Evolutionary conservation across 2,888 invertebrate species (phyloP), one percentile per base, ranked within the genome.

Genomic region (Cremastinae sp.): DNA sequence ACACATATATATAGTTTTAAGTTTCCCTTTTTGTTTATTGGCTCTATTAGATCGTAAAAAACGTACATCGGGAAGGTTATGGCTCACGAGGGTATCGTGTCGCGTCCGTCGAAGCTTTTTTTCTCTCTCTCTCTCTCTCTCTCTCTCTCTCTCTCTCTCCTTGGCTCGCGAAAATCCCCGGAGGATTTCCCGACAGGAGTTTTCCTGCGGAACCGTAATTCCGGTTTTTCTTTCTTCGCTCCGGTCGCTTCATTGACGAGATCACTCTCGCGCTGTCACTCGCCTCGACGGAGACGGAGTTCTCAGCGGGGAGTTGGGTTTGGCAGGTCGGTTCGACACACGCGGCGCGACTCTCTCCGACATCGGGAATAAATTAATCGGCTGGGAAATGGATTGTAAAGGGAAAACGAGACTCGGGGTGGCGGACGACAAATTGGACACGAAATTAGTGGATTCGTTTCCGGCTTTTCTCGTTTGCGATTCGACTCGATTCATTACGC

Each of bases 41-140:
- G 59, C 47, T 47, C 76, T 75, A 78, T 80, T 80, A 76, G 70
- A 74, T 51, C 74, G 65, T 79, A 79, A 80, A 78, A 79, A 73
- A 62, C 34, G 53, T 22, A 10, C 20, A 69, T 22, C 16, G 49
- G 10, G 16, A 28, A 43, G 71, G 62, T 76, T 74, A 81, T 71
- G 69, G 65, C 70, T 66, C 80, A 59, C 80, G 53, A 18, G 81
- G 80, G 75, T 74, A 68, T 79, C 80, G 73, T n/a, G n/a, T 79
- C 73, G 79, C 73, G 45, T 74, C 47, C 65, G 36, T 12, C 20
- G 16, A 8, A 10, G 36, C 43, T 12, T 49, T 34, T 38, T 75
- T n/a, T 65, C 65, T 38, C 49, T 64, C 66, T 64, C 18, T 41
- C 56, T 53, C 56, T 34, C 51, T 36, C 28, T 2, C 66, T 65